A percentile compares a stretch with the other conserved stretches of the same genome.
Evolutionary conservation across 1,140 invertebrate genomes (phyloP).

Genomic region (Antheraea pernyi): DNA sequence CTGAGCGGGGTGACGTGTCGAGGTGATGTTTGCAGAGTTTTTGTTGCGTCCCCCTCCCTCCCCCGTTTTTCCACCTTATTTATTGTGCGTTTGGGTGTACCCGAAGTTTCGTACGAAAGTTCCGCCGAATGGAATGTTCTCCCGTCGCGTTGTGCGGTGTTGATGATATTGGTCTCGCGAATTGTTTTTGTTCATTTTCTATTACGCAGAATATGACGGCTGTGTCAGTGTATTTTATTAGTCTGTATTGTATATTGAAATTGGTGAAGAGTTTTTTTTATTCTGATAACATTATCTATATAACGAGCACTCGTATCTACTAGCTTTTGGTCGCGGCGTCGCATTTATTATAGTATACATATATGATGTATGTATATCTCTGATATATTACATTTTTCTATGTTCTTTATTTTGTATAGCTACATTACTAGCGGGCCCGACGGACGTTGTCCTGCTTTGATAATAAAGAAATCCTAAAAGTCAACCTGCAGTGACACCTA

Average conservation of each 20-base stretch:
- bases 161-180: conserved; percentile 40
- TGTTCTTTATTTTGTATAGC: too few species aligned
- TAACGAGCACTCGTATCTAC: too few species aligned
- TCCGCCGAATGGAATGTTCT: conserved; percentile 64
- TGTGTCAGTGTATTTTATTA: not conserved
- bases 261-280: too few species aligned
- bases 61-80: conserved; percentile 42
- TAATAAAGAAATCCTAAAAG: too few species aligned
- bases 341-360: too few species aligned
- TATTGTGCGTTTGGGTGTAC: conserved; percentile 72
- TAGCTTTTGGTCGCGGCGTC: too few species aligned
- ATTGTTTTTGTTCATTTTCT: conserved; percentile 33
- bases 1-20: conserved; percentile 75
- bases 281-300: too few species aligned
- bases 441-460: too few species aligned
- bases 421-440: too few species aligned
- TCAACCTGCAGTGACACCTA: too few species aligned
- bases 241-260: not conserved
- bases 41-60: conserved; percentile 60
- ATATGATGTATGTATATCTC: too few species aligned
- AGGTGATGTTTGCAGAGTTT: conserved; percentile 75
- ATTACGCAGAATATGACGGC: conserved; percentile 16
- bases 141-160: conserved; percentile 43
- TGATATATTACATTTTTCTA: too few species aligned
- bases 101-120: conserved; percentile 48